Evolutionary conservation across 1,140 invertebrate genomes (phyloP).

Genomic region (Venustaconcha ellipsiformis): DNA sequence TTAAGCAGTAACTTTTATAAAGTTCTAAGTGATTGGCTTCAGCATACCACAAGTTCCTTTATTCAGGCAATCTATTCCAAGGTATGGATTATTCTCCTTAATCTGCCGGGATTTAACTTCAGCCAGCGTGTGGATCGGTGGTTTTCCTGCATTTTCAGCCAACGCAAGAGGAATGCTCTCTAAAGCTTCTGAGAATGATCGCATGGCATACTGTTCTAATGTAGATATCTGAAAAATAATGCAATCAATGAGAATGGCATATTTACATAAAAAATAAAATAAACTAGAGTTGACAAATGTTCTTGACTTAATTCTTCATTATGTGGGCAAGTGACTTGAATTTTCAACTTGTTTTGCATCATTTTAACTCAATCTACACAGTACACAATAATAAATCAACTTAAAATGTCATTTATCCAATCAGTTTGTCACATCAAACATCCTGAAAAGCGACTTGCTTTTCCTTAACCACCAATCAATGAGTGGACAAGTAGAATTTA

Average conservation of each 20-base stretch:
- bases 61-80: conserved; percentile 96
- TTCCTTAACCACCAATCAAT: too few relatives aligned
- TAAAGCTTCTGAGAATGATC: conserved; percentile 95
- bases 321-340: too few relatives aligned
- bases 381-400: too few relatives aligned
- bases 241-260: conserved; percentile 6
- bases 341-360: too few relatives aligned
- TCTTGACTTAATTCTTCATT: too few relatives aligned
- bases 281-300: too few relatives aligned
- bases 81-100: conserved; percentile 83
- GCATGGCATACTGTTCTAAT: conserved; percentile 97
- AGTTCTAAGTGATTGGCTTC: not conserved
- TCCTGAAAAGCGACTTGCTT: too few relatives aligned
- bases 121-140: conserved; percentile 91
- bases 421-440: too few relatives aligned
- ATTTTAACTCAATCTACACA: too few relatives aligned
- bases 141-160: conserved; percentile 96
- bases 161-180: conserved; percentile 95
- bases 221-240: conserved; percentile 79
- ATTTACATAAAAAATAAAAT: too few relatives aligned
- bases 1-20: not conserved
- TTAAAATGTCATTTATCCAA: too few relatives aligned
- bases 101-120: conserved; percentile 93
- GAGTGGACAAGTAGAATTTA: too few relatives aligned
- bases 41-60: conserved; percentile 80